Percentiles rank a stretch among this genome's conserved stretches.
Evolutionary conservation across 1,140 invertebrate species (phyloP).

Genomic region (Drosophila bifasciata): DNA sequence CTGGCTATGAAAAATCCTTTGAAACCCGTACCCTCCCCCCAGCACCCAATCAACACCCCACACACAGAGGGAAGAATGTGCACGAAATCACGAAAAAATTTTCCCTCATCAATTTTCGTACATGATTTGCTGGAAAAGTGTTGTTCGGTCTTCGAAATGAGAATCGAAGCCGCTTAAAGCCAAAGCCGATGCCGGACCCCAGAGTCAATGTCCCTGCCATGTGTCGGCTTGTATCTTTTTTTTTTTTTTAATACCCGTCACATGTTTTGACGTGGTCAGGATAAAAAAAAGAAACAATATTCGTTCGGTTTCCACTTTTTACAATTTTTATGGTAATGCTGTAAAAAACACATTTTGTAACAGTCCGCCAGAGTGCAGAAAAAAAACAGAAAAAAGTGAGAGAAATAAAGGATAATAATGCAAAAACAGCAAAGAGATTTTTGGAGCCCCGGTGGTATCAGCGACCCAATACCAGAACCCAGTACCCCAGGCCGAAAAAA

Average conservation of each 20-base stretch:
- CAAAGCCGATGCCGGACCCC: constrained; percentile 16
- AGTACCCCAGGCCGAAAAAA: constrained; percentile 48
- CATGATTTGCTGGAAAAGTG: constrained; percentile 79
- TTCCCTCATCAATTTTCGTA: constrained; percentile 78
- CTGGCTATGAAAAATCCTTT: constrained; percentile 78
- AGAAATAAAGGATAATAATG: constrained; percentile 71
- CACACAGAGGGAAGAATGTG: constrained; percentile 17
- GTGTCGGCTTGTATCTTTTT: constrained; percentile 30
- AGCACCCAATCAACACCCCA: constrained; percentile 63
- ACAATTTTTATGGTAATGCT: constrained; percentile 77
- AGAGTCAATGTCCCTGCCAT: constrained; percentile 52
- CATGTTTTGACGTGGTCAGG: constrained; percentile 73
- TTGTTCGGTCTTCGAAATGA: constrained; percentile 44
- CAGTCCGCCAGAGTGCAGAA: constrained; percentile 45
- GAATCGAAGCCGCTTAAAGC: constrained; percentile 71
- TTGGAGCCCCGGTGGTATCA: constrained; percentile 12
- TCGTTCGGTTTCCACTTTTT: constrained; percentile 39
- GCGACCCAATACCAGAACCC: constrained; percentile 7
- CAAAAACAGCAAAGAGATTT: constrained; percentile 41
- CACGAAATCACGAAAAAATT: constrained; percentile 62
- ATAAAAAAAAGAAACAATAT: constrained; percentile 40
- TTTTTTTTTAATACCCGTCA: constrained; percentile 75
- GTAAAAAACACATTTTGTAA: constrained; percentile 80
- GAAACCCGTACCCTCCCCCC: constrained; percentile 51
- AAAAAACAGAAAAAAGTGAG: background rate